Conservation (phyloP, 2,797 vertebrate genomes). For the Darevskia nairensis region DNA sequence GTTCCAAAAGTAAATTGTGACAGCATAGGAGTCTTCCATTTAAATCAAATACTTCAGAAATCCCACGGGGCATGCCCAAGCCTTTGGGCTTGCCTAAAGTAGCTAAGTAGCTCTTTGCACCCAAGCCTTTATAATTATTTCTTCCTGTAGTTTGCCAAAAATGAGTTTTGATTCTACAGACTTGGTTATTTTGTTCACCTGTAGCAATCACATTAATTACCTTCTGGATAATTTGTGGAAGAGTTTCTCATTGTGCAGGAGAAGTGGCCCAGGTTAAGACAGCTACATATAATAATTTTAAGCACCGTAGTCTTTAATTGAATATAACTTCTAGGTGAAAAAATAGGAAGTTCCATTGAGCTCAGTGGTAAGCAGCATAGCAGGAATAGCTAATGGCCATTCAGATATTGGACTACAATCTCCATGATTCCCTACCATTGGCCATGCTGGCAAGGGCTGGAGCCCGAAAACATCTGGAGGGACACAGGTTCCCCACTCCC, state of each 20-base stretch:
- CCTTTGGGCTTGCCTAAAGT: neutral
- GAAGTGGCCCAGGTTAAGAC: neutral
- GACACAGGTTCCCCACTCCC: too few species aligned
- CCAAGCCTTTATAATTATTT: conserved; percentile 2
- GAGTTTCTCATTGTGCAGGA: neutral
- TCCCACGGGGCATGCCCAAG: neutral
- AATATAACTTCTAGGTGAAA: neutral
- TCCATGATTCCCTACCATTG: too few species aligned
- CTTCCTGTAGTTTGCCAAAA: neutral
- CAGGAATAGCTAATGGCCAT: too few species aligned
- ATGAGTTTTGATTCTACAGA: neutral
- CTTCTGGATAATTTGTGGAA: neutral
- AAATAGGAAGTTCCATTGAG: too few species aligned
- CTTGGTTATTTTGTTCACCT: neutral
- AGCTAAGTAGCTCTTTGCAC: neutral
- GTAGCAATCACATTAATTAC: neutral
- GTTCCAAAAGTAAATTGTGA: neutral
- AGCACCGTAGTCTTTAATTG: neutral
- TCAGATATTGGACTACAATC: too few species aligned
- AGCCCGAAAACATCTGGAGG: too few species aligned
- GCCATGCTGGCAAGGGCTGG: too few species aligned
- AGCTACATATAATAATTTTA: neutral
- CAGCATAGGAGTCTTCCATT: neutral
- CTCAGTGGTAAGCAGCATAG: too few species aligned
- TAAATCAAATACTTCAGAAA: neutral